Conservation (phyloP, 2,113 vertebrate genomes). For the Trematomus loennbergii region DNA sequence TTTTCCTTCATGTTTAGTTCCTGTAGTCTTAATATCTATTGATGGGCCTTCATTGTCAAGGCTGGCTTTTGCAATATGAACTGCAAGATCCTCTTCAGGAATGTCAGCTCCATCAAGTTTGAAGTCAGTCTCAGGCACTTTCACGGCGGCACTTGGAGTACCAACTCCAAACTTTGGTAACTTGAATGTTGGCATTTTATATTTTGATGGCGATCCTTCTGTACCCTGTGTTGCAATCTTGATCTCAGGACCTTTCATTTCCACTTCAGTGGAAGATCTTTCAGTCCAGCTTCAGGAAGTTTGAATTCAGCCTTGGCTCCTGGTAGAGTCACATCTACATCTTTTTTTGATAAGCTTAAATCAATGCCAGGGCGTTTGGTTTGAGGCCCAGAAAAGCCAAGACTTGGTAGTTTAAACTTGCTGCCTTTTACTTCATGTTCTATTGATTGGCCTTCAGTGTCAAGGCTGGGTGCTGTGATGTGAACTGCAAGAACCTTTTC, state of each 20-base stretch:
- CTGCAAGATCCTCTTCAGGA: constrained; percentile 6
- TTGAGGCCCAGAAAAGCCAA: constrained; percentile 53
- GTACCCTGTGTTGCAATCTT: background rate
- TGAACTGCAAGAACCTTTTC: background rate
- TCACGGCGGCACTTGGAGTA: background rate
- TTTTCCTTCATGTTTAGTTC: constrained; percentile 1
- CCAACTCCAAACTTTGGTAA: constrained; percentile 60
- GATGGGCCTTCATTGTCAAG: constrained; percentile 8
- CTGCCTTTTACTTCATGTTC: constrained; percentile 33
- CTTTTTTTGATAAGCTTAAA: background rate
- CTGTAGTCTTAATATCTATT: constrained; percentile 24
- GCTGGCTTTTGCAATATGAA: constrained; percentile 9
- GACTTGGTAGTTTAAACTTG: constrained; percentile 38
- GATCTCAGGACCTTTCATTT: background rate
- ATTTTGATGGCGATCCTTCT: constrained; percentile 49
- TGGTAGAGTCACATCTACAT: constrained; percentile 24
- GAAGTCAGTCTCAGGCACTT: constrained; percentile 26
- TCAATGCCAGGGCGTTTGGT: constrained; percentile 8
- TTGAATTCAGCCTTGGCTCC: constrained; percentile 13
- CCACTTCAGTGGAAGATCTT: background rate
- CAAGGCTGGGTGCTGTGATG: constrained; percentile 21
- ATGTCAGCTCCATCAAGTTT: constrained; percentile 10
- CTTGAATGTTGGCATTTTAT: constrained; percentile 65
- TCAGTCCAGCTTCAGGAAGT: background rate
- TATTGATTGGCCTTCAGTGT: constrained; percentile 3